Percentiles rank a stretch among this genome's conserved stretches.
Evolutionary conservation across 2,113 vertebrate genomes (phyloP).

Genomic region (Dipodomys spectabilis): DNA sequence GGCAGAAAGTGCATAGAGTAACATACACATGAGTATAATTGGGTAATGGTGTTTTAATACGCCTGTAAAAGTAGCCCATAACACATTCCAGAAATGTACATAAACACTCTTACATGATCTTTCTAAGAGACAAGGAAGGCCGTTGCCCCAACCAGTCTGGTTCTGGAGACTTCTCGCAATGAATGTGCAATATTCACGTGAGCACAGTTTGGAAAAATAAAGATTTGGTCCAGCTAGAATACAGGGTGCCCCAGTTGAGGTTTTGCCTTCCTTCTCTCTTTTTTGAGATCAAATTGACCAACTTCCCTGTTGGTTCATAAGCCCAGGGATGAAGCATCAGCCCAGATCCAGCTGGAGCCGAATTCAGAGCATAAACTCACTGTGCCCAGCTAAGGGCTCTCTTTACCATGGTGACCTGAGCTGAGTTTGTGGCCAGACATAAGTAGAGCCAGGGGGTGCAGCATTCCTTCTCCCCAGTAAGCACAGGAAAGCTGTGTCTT

Average conservation of each 20-base stretch:
- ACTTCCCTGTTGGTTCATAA: neutral
- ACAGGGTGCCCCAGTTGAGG: neutral
- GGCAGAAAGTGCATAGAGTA: neutral
- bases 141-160: neutral
- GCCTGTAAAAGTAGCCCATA: neutral
- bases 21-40: neutral
- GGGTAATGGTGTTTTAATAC: neutral
- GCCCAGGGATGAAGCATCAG: neutral
- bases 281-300: neutral
- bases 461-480: rapidly evolving
- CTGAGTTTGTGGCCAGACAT: neutral
- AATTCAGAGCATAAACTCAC: neutral
- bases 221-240: neutral
- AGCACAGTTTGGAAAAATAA: neutral
- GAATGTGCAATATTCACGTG: neutral
- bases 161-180: neutral
- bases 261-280: neutral
- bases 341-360: neutral
- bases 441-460: neutral
- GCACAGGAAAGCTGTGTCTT: neutral
- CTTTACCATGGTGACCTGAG: neutral
- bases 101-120: neutral
- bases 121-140: neutral
- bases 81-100: neutral
- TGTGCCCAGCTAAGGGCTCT: neutral